Conservation (phyloP, 2,797 vertebrate species). For the Esox lucius region DNA sequence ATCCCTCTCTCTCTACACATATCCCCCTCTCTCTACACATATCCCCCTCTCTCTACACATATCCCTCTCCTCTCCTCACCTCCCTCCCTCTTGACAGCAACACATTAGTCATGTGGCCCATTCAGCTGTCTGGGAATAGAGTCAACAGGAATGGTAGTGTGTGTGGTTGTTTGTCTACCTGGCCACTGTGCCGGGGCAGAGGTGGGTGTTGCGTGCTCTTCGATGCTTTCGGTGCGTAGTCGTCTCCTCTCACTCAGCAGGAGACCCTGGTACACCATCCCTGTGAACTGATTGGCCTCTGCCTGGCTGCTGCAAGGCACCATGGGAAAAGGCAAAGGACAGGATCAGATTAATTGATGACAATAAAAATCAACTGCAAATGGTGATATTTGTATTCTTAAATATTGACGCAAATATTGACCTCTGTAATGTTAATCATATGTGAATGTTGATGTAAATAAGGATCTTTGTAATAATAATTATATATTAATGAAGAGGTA, state of each 20-base stretch:
- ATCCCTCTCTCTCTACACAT: neutral
- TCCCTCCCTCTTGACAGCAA: constrained; percentile 32
- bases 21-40: no score
- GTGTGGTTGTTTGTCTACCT: constrained; percentile 71
- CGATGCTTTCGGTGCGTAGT: constrained; percentile 95
- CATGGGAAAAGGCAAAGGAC: constrained; percentile 1
- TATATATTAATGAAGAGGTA: no score
- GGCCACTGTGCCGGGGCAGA: constrained; percentile 95
- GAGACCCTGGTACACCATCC: constrained; percentile 97
- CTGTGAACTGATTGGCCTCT: constrained; percentile 93
- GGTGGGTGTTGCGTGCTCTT: constrained; percentile 93
- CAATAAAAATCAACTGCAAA: no score
- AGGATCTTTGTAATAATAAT: no score
- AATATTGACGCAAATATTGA: no score
- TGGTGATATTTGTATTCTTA: no score
- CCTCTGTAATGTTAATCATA: no score
- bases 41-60: no score
- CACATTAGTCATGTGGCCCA: no score
- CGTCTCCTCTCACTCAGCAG: constrained; percentile 91
- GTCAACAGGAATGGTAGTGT: no score
- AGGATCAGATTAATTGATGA: neutral
- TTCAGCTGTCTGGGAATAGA: no score
- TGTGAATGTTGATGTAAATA: no score
- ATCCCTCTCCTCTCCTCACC: constrained; percentile 36
- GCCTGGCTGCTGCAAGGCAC: constrained; percentile 81